Percentiles rank a stretch among this genome's conserved stretches.
Conservation (phyloP, 1,140 invertebrate genomes). For the Coenobita brevimanus region DNA sequence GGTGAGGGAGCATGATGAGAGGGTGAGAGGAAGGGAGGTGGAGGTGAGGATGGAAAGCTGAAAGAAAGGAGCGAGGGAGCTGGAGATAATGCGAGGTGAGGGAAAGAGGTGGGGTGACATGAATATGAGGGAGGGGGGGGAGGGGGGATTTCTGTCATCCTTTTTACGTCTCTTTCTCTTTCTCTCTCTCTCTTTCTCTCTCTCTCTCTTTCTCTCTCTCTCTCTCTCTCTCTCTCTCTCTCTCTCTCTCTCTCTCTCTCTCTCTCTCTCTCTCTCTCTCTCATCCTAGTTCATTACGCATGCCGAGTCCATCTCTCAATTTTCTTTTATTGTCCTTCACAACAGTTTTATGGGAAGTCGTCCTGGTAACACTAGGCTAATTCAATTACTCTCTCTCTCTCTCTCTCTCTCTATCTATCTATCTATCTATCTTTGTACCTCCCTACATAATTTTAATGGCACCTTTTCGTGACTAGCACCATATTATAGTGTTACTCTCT, state of each 20-base stretch:
- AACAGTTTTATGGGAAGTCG: constrained; percentile 30
- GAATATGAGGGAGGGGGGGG: too few species aligned
- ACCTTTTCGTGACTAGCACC: too few species aligned
- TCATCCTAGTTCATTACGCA: background rate
- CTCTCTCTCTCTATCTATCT: constrained; percentile 14
- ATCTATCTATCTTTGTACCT: background rate
- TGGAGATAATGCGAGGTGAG: background rate
- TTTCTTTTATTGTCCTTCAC: constrained; percentile 36
- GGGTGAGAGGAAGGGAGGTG: too few species aligned
- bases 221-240: constrained; percentile 19
- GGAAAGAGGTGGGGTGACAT: background rate
- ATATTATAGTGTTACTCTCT: too few species aligned
- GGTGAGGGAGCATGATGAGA: background rate
- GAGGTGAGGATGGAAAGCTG: too few species aligned
- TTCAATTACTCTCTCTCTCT: constrained; percentile 21
- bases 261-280: constrained; percentile 22
- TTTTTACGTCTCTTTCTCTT: background rate
- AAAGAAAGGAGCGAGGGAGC: background rate
- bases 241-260: background rate
- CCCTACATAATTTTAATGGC: background rate
- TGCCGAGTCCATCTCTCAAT: constrained; percentile 18
- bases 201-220: constrained; percentile 45
- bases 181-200: constrained; percentile 27
- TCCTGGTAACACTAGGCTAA: constrained; percentile 13
- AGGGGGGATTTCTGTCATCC: background rate